Conservation (phyloP, 2,113 vertebrate genomes). For the Fulmarus glacialis region DNA sequence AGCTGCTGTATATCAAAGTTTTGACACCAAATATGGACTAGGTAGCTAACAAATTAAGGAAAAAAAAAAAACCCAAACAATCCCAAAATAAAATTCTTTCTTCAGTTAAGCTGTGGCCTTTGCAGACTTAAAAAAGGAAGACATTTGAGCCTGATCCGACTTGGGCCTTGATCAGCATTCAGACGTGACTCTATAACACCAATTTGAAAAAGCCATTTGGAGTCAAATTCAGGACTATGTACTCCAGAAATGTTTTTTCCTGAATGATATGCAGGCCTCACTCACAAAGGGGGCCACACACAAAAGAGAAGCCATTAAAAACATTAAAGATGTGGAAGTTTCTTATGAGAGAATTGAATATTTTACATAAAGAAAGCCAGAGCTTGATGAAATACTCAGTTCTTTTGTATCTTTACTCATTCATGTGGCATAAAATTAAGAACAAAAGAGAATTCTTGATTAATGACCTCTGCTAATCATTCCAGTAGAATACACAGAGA, state of each 20-base stretch:
- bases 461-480: constrained; percentile 72
- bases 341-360: constrained; percentile 26
- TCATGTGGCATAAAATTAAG: constrained; percentile 62
- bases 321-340: neutral
- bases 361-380: constrained; percentile 29
- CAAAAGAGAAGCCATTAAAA: constrained; percentile 28
- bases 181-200: neutral
- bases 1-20: neutral
- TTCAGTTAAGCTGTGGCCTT: neutral
- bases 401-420: constrained; percentile 53
- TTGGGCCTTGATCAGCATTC: neutral
- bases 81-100: neutral
- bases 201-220: neutral
- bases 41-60: neutral
- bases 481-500: constrained; percentile 62
- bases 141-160: neutral
- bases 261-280: neutral
- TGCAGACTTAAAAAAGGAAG: neutral
- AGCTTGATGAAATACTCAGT: constrained; percentile 38
- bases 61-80: neutral
- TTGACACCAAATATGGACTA: neutral
- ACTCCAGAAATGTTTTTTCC: neutral
- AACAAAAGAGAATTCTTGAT: constrained; percentile 70
- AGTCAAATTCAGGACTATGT: neutral
- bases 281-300: neutral